Conservation (phyloP, 2,888 invertebrate genomes). For the Eudasyphora cyanicolor region DNA sequence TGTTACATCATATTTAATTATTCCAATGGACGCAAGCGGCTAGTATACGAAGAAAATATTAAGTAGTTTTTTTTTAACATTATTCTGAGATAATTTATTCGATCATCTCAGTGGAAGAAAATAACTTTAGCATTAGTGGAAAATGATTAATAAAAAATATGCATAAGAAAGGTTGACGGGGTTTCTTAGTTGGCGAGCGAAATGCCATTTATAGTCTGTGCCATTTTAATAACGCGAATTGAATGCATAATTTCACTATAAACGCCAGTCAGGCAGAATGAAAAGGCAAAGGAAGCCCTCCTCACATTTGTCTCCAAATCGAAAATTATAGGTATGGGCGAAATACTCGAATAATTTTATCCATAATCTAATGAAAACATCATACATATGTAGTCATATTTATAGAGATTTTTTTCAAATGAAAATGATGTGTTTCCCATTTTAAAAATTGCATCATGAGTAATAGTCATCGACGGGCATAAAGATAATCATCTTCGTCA, state of each 20-base stretch:
- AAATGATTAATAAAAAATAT: background rate
- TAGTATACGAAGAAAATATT: background rate
- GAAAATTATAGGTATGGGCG: background rate
- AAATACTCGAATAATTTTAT: background rate
- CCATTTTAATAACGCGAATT: background rate
- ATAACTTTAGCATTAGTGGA: background rate
- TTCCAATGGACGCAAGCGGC: background rate
- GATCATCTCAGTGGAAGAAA: background rate
- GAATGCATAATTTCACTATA: background rate
- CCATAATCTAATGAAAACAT: background rate
- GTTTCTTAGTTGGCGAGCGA: background rate
- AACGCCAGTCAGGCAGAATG: no score
- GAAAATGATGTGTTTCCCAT: conserved; percentile 4
- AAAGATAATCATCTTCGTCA: conserved; percentile 35
- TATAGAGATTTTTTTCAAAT: background rate
- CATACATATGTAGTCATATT: no score
- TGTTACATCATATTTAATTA: background rate
- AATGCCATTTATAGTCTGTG: background rate
- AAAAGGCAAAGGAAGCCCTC: background rate
- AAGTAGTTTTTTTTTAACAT: background rate
- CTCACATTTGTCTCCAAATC: background rate
- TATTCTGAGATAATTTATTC: background rate
- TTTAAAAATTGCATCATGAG: conserved; percentile 56
- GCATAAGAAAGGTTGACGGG: no score
- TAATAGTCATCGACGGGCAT: conserved; percentile 32